phyloP scores from a whole-genome alignment of 2,113 vertebrate genomes.

The Crocuta crocuta region DNA sequence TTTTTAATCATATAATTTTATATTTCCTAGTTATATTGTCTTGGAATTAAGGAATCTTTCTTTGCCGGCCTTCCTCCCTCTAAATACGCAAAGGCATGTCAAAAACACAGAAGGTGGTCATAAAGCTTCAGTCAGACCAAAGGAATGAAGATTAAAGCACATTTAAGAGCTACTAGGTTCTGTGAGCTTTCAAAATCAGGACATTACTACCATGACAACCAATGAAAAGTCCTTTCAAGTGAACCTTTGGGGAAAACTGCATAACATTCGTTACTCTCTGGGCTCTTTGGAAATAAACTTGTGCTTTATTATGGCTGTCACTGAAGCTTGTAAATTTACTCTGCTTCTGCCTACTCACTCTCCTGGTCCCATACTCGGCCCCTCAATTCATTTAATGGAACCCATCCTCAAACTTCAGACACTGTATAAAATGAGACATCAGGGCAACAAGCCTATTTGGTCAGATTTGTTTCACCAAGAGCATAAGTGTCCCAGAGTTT shows the following conservation, averaged over 20 bases:
- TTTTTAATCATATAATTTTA: conserved; percentile 75
- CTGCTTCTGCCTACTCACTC: neutral
- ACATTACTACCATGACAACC: conserved; percentile 83
- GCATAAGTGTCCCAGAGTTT: neutral
- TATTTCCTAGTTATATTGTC: conserved; percentile 70
- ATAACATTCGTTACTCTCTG: neutral
- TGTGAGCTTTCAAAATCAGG: conserved; percentile 75
- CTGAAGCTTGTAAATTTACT: conserved; percentile 71
- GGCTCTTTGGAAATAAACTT: conserved; percentile 77
- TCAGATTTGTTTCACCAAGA: neutral
- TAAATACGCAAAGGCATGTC: conserved; percentile 78
- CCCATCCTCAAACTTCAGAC: conserved; percentile 60
- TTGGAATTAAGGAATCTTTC: conserved; percentile 74
- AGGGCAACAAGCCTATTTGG: neutral
- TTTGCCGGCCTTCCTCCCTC: conserved; percentile 52
- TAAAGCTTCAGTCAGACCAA: conserved; percentile 84
- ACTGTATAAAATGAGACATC: neutral
- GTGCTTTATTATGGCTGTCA: conserved; percentile 79
- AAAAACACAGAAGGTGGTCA: conserved; percentile 77
- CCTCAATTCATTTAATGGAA: conserved; percentile 16
- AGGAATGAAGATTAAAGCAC: conserved; percentile 83
- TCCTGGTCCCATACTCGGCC: neutral
- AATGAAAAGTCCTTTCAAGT: conserved; percentile 85
- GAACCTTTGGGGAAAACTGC: conserved; percentile 79
- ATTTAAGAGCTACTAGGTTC: conserved; percentile 67